Evolutionary conservation across 2,113 vertebrate species (phyloP).

Genomic region (cattle (Bos taurus)): ARS-UCD2.0 NC_037337.1:87002501-87003000

Average conservation of each 20-base stretch:
- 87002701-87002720: neutral
- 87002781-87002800: neutral
- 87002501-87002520: neutral
- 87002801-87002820: neutral
- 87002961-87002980: neutral
- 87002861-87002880: neutral
- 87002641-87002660: neutral
- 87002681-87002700: neutral
- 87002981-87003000: neutral
- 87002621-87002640: neutral
- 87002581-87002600: neutral
- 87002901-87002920: neutral
- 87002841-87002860: neutral
- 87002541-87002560: neutral
- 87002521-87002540: neutral
- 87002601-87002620: neutral
- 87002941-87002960: neutral
- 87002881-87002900: neutral
- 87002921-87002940: neutral
- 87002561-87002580: neutral
- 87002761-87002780: neutral
- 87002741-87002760: fast-evolving
- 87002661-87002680: neutral
- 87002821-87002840: neutral
- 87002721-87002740: neutral